Base-by-base conservation (phyloP, 2,888 invertebrate species). In the Plebejus argus region DNA sequence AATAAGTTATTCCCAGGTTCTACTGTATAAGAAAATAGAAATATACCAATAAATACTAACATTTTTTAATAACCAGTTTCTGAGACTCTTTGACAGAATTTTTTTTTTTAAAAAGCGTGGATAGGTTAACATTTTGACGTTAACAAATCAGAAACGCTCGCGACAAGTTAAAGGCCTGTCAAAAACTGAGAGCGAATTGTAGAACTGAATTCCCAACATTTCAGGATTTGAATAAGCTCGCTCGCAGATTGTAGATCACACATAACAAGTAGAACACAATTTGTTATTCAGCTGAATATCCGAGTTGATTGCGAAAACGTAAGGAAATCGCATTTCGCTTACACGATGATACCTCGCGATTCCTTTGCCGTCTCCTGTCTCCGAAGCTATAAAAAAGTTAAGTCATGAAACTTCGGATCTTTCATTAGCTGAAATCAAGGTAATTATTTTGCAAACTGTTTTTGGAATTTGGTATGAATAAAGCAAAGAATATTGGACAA, bases 251-350 rank as follows among this genome's bases (percentile, higher is more conserved):
- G 28, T 66, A 66, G 28, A 33, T 66, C 66, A 66, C 28, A 28
- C 28, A n/a, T n/a, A n/a, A n/a, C n/a, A 33, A 28, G 66, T 61
- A 23, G 10, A 66, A 66, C 18, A 33, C 33, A 28, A 66, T 18
- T 28, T 66, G 28, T 66, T 28, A 66, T 66, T 66, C 66, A 33
- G n/a, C 66, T 66, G 66, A 66, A 66, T 28, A 66, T 66, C 18
- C 1, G 28, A 66, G 18, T 28, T 66, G 66, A 66, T 28, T 66
- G 28, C 18, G 66, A 61, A 58, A 61, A 66, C 66, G 66, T 66
- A 28, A 33, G 66, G 6, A 66, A 28, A 66, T 66, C 6, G 28
- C 66, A 66, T 33, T 66, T 66, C 66, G 66, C 33, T 66, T 66
- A 66, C 28, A 66, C 66, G 61, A 20, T 61, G 23, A 23, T 20